A percentile compares a stretch with the other conserved stretches of the same genome.
Evolutionary conservation across 1,140 invertebrate species (phyloP).

Genomic region (Bombus affinis): DNA sequence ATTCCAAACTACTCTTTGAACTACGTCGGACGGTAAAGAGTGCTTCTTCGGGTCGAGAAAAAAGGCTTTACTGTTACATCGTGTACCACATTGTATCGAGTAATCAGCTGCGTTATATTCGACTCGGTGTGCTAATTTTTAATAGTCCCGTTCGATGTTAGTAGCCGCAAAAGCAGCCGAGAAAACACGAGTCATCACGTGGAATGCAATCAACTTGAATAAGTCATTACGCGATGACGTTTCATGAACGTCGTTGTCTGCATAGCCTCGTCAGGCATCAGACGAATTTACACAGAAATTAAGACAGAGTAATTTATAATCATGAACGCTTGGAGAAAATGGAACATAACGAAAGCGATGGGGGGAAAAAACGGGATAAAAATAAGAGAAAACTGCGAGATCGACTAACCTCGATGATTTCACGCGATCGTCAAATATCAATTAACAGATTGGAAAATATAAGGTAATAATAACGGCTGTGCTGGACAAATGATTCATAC

Average conservation of each 20-base stretch:
- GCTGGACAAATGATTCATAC: slow-evolving; percentile 47
- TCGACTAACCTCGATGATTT: slow-evolving; percentile 26
- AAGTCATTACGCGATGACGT: slow-evolving; percentile 17
- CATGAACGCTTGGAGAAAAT: slow-evolving; percentile 9
- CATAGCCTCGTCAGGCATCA: background rate
- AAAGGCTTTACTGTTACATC: slow-evolving; percentile 17
- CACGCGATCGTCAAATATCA: slow-evolving; percentile 18
- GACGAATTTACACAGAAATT: background rate
- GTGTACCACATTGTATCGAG: background rate
- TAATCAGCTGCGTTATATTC: slow-evolving; percentile 18
- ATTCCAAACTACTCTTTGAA: slow-evolving; percentile 53
- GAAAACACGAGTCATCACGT: slow-evolving; percentile 11
- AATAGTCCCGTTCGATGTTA: slow-evolving; percentile 9
- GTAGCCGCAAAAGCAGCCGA: background rate
- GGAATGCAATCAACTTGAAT: slow-evolving; percentile 23
- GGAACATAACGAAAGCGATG: background rate
- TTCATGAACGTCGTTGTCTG: too few species aligned
- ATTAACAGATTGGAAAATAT: slow-evolving; percentile 50
- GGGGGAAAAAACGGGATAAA: too few species aligned
- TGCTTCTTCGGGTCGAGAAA: slow-evolving; percentile 1
- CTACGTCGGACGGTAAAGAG: slow-evolving; percentile 1
- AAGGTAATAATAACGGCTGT: slow-evolving; percentile 56
- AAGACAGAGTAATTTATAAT: background rate
- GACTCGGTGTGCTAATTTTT: slow-evolving; percentile 16
- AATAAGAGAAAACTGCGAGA: background rate